A percentile compares a stretch with the other conserved stretches of the same genome.
Evolutionary conservation across 2,888 invertebrate genomes (phyloP).

Genomic region (Orthonevra nobilis): DNA sequence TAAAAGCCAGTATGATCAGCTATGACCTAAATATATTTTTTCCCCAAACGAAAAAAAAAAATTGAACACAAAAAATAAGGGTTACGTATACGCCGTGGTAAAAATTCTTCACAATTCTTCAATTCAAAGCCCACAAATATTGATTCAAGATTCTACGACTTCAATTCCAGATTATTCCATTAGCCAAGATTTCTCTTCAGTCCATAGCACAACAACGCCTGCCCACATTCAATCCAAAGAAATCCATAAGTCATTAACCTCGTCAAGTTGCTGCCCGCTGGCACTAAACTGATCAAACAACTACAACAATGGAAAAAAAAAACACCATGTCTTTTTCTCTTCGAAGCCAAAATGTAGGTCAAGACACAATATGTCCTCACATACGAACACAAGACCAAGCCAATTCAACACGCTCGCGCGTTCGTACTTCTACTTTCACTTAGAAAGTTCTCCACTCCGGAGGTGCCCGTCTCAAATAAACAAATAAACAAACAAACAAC

Average conservation of each 20-base stretch:
- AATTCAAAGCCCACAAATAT: not conserved
- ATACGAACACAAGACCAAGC: constrained; percentile 27
- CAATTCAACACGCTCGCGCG: constrained; percentile 8
- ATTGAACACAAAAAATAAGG: constrained; percentile 6
- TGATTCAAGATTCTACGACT: constrained; percentile 4
- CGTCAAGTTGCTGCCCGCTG: constrained; percentile 18
- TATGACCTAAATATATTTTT: no score
- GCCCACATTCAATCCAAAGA: not conserved
- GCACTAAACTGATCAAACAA: constrained; percentile 21
- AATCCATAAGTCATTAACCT: constrained; percentile 42
- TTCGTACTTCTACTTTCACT: constrained; percentile 66
- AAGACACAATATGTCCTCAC: constrained; percentile 42
- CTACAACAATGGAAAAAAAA: constrained; percentile 12
- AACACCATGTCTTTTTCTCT: constrained; percentile 24
- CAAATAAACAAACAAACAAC: constrained; percentile 54
- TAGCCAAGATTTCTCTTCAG: constrained; percentile 39
- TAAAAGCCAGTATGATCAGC: no score
- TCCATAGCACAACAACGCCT: constrained; percentile 4
- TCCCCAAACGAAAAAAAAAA: not conserved
- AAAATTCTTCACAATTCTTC: not conserved
- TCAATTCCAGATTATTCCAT: constrained; percentile 23
- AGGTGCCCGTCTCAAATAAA: constrained; percentile 51
- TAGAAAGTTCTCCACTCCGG: constrained; percentile 67
- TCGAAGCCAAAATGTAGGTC: constrained; percentile 54
- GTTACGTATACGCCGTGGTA: constrained; percentile 46